Percentiles rank a stretch among this genome's conserved stretches.
Conservation (phyloP, 2,888 invertebrate species). For the Cynaeus angustus region DNA sequence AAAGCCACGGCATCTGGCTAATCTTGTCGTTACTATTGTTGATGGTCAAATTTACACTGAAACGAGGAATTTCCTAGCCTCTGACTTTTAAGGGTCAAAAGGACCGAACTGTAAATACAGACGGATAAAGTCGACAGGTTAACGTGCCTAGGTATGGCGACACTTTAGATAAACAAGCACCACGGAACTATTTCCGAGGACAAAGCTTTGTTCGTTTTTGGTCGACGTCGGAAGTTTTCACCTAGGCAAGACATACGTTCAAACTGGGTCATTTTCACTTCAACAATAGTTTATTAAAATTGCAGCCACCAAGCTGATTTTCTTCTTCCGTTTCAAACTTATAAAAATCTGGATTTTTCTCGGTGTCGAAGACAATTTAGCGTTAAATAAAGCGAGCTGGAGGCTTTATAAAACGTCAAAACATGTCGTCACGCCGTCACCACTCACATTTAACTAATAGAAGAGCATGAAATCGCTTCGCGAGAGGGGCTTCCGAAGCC, state of each 20-base stretch:
- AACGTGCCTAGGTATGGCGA: constrained; percentile 3
- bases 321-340: too few species aligned
- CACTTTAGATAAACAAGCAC: neutral
- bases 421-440: neutral
- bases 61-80: constrained; percentile 20
- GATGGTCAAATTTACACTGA: constrained; percentile 39
- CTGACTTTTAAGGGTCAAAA: constrained; percentile 26
- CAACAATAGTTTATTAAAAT: too few species aligned
- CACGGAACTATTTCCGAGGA: too few species aligned
- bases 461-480: constrained; percentile 17
- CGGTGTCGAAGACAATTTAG: neutral
- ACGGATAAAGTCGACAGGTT: constrained; percentile 3
- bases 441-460: constrained; percentile 18
- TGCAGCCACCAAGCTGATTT: too few species aligned
- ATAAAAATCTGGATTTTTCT: too few species aligned
- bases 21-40: constrained; percentile 39
- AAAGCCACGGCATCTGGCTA: constrained; percentile 40
- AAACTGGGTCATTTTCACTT: constrained; percentile 8
- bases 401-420: neutral
- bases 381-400: neutral
- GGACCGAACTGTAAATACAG: constrained; percentile 23
- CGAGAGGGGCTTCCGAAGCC: constrained; percentile 8
- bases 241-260: too few species aligned
- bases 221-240: neutral
- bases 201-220: too few species aligned